Evolutionary conservation across 2,888 invertebrate species (phyloP).

Genomic region (Platycnemis pennipes): DNA sequence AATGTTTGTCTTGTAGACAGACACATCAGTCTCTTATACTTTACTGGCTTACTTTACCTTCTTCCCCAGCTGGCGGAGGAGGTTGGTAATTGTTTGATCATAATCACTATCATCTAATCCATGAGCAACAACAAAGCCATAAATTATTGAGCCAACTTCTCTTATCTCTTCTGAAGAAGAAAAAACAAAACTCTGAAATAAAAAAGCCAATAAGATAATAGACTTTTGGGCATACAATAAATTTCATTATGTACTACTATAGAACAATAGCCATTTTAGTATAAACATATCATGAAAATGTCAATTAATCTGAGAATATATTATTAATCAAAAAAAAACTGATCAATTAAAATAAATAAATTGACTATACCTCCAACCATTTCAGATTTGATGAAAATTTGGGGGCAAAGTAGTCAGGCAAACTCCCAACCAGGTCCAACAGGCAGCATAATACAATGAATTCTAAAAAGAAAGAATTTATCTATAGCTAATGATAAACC

Average conservation of each 20-base stretch:
- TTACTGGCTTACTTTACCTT: too few relatives aligned
- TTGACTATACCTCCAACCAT: slow-evolving; percentile 50
- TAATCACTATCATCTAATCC: slow-evolving; percentile 81
- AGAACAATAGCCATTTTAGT: too few relatives aligned
- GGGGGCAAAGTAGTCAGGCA: slow-evolving; percentile 85
- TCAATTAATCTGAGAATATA: too few relatives aligned
- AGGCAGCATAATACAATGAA: slow-evolving; percentile 87
- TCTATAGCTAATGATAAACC: too few relatives aligned
- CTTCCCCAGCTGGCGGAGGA: slow-evolving; percentile 80
- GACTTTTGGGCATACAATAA: too few relatives aligned
- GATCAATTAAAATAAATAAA: too few relatives aligned
- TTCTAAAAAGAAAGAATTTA: slow-evolving; percentile 78
- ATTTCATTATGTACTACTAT: background rate
- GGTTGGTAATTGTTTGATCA: slow-evolving; percentile 81
- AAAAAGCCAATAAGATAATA: background rate
- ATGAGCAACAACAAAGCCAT: slow-evolving; percentile 86
- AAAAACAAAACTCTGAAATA: slow-evolving; percentile 65
- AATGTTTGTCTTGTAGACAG: too few relatives aligned
- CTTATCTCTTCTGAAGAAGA: slow-evolving; percentile 85
- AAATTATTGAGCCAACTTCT: slow-evolving; percentile 87
- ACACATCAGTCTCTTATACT: too few relatives aligned
- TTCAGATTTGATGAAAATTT: slow-evolving; percentile 75
- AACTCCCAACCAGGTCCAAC: slow-evolving; percentile 90
- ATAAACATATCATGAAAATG: too few relatives aligned
- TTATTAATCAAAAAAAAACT: too few relatives aligned